A percentile compares a stretch with the other conserved stretches of the same genome.
These are phyloP conservation scores for Bombus impatiens DNA, from an alignment of 1,140 invertebrate genomes.

Conservation along the genomic window DNA sequence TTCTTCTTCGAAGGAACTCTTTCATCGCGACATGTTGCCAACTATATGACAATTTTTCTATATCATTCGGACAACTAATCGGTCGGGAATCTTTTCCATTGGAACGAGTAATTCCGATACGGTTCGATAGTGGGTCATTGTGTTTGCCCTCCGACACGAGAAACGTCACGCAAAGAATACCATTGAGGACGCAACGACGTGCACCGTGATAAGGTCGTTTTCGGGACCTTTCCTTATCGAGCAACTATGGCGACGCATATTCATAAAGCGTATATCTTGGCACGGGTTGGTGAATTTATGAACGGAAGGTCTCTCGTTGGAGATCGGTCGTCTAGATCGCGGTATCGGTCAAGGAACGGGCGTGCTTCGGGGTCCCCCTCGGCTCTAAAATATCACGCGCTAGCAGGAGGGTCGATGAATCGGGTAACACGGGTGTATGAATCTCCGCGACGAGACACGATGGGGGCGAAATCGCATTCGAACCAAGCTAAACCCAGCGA, in stretches of 20 bases:
- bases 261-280: conserved; percentile 27
- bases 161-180: background rate
- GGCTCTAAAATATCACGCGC: background rate
- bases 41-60: background rate
- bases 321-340: conserved; percentile 29
- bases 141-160: too few species aligned
- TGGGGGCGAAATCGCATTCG: conserved; percentile 44
- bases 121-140: background rate
- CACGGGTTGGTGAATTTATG: conserved; percentile 27
- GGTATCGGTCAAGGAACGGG: conserved; percentile 45
- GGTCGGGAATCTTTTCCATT: background rate
- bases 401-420: background rate
- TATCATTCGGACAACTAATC: background rate
- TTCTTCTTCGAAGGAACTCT: background rate
- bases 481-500: conserved; percentile 61
- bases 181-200: background rate
- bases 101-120: background rate
- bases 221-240: conserved; percentile 11
- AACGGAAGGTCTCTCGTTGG: conserved; percentile 33
- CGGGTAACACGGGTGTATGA: conserved; percentile 25
- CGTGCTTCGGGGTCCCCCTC: background rate
- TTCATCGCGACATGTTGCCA: too few species aligned
- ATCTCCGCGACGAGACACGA: background rate
- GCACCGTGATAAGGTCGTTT: background rate
- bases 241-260: conserved; percentile 15